Base-by-base conservation (phyloP, 2,888 invertebrate genomes). In the Drosophila anomalipes region DNA sequence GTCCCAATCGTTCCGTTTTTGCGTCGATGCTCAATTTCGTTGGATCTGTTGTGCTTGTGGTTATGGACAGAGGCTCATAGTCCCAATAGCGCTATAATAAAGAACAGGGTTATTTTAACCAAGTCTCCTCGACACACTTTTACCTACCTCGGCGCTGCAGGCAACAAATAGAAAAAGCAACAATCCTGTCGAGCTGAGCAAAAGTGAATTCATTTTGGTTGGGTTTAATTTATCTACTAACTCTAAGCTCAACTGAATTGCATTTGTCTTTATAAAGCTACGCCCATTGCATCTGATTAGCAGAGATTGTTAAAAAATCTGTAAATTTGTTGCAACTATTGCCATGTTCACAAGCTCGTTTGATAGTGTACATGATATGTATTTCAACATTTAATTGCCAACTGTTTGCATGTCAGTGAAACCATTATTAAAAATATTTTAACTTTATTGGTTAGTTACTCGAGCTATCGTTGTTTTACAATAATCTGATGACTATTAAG, bases 51-150 rank as follows among this genome's bases (percentile, higher is more conserved):
- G 49, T 41, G 19, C 9, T 1, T 5, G 0, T 4, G 10, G 41
- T 41, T 12, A 81, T 0, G 1, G 70, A 74, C 19, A 69, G 9
- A 0, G 70, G 70, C 14, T 74, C 84, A 9, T 63, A 72, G 0
- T 58, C 58, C 72, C 73, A 71, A 6, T 54, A 16, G 26, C 71
- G 71, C 71, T 71, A 5, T 28, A 37, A 26, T 14, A 12, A 30
- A 22, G 4, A n/a, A n/a, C 41, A n/a, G 9, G 6, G 1, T 22
- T 4, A 12, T 19, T 52, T 32, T 52, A 12, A n/a, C 3, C 4
- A 41, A 4, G 4, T 33, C 19, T 26, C 16, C 16, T 37, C 16
- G 0, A 4, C 14, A 14, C n/a, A 4, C 7, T 33, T 33, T 7
- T 22, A 39, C 14, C 2, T 28, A 82, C 79, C 30, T 4, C 0